A percentile compares a stretch with the other conserved stretches of the same genome.
These are phyloP conservation scores for Rhysida immarginata DNA, from an alignment of 1,140 invertebrate species.

Conservation along the genomic window DNA sequence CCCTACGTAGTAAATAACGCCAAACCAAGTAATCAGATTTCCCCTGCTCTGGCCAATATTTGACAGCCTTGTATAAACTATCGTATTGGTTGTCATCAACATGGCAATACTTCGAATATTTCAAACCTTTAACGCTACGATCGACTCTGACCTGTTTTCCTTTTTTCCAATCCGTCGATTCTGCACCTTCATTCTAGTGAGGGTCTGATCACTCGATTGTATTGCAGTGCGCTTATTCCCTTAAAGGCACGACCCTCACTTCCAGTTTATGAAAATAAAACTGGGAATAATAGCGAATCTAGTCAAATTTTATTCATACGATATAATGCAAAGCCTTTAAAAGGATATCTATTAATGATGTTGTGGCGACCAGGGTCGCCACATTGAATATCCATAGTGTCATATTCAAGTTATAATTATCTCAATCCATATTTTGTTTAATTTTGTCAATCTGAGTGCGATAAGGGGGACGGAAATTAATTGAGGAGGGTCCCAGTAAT, in stretches of 20 bases:
- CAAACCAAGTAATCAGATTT: conserved; percentile 65
- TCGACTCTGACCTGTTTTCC: conserved; percentile 67
- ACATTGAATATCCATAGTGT: no score
- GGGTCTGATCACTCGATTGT: conserved; percentile 60
- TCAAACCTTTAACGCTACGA: conserved; percentile 51
- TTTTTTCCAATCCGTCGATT: conserved; percentile 51
- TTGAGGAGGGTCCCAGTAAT: no score
- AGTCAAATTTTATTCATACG: no score
- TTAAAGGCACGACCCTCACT: conserved; percentile 60
- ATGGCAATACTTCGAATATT: conserved; percentile 63
- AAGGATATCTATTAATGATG: no score
- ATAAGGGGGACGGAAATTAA: no score
- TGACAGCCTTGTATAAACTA: conserved; percentile 46
- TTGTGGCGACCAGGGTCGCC: no score
- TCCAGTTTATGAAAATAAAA: conserved; percentile 69
- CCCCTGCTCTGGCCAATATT: conserved; percentile 65
- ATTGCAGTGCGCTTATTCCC: conserved; percentile 66
- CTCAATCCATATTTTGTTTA: no score
- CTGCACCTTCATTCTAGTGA: conserved; percentile 47
- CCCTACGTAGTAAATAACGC: conserved; percentile 59
- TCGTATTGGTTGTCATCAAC: conserved; percentile 47
- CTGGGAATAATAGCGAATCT: no score
- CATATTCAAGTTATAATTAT: no score
- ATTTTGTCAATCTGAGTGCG: no score
- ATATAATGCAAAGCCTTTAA: no score